A percentile compares a stretch with the other conserved stretches of the same genome.
phyloP scores from a whole-genome alignment of 2,113 vertebrate genomes.

The Tupaia tana region DNA sequence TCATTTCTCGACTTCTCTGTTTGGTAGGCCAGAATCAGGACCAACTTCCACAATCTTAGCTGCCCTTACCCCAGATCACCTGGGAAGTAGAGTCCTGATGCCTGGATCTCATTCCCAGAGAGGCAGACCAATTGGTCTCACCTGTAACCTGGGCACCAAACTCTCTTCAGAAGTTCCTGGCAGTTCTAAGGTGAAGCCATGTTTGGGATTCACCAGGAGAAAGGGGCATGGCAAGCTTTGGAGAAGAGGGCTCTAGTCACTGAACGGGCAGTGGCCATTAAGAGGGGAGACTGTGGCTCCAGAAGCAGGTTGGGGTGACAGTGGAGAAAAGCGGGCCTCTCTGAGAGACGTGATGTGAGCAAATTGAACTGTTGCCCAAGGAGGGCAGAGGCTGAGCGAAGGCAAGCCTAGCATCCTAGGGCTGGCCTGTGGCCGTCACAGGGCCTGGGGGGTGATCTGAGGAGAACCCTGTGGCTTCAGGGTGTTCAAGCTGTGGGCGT shows the following conservation, averaged over 20 bases:
- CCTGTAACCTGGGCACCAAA: fast-evolving
- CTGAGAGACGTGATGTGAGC: background rate
- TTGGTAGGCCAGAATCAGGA: background rate
- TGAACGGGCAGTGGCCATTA: too few species aligned
- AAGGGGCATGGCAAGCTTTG: background rate
- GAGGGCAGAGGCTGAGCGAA: background rate
- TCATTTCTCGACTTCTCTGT: background rate
- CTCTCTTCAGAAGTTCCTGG: background rate
- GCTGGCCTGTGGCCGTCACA: background rate
- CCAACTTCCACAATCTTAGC: background rate
- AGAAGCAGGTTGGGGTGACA: too few species aligned
- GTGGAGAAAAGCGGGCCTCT: background rate
- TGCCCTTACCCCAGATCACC: background rate
- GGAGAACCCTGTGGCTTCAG: background rate
- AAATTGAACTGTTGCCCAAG: fast-evolving
- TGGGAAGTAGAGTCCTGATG: fast-evolving
- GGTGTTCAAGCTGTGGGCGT: fast-evolving
- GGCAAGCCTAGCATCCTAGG: too few species aligned
- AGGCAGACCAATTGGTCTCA: background rate
- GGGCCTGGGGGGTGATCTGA: background rate
- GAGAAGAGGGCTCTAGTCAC: background rate
- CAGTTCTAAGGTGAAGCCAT: too few species aligned
- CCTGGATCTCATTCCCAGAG: background rate
- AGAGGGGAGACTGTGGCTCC: background rate
- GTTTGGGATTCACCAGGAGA: too few species aligned